phyloP scores from a whole-genome alignment of 2,888 invertebrate genomes.

The Amitus sp. region DNA sequence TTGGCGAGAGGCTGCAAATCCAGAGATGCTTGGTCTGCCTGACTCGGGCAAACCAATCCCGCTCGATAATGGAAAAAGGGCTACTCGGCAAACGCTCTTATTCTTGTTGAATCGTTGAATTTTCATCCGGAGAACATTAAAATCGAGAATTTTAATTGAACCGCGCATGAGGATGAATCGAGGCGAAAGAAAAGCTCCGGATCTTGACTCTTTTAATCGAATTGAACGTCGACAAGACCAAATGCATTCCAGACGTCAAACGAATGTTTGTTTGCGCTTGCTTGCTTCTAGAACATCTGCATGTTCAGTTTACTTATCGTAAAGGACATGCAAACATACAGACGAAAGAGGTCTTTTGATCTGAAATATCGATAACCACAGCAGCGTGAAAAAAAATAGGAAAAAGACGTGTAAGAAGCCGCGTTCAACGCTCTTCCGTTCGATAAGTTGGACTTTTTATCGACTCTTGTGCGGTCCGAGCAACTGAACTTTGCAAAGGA shows the following conservation, averaged over 20 bases:
- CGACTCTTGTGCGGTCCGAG: slow-evolving; percentile 12
- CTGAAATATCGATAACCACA: slow-evolving; percentile 9
- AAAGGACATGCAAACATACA: not conserved
- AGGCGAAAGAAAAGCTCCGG: no score
- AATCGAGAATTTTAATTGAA: no score
- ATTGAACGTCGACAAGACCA: no score
- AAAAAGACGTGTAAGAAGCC: slow-evolving; percentile 8
- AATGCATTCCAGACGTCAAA: not conserved
- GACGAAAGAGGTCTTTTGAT: slow-evolving; percentile 1
- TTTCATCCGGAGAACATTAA: no score
- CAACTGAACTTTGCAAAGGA: slow-evolving; percentile 16
- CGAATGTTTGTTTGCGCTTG: not conserved
- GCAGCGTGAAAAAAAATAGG: not conserved
- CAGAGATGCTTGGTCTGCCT: slow-evolving; percentile 20
- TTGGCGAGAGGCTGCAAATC: slow-evolving; percentile 15
- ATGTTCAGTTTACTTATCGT: not conserved
- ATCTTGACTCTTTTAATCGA: no score
- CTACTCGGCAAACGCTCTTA: no score
- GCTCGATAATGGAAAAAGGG: not conserved
- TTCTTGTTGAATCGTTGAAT: no score
- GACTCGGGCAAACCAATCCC: slow-evolving; percentile 19
- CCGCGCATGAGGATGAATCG: no score
- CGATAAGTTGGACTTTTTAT: slow-evolving; percentile 30
- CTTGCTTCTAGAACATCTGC: not conserved
- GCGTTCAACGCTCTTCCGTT: slow-evolving; percentile 17